These are phyloP conservation scores for Pachyramphus minor DNA, from an alignment of 2,113 vertebrate species.

Conservation along the genomic window DNA sequence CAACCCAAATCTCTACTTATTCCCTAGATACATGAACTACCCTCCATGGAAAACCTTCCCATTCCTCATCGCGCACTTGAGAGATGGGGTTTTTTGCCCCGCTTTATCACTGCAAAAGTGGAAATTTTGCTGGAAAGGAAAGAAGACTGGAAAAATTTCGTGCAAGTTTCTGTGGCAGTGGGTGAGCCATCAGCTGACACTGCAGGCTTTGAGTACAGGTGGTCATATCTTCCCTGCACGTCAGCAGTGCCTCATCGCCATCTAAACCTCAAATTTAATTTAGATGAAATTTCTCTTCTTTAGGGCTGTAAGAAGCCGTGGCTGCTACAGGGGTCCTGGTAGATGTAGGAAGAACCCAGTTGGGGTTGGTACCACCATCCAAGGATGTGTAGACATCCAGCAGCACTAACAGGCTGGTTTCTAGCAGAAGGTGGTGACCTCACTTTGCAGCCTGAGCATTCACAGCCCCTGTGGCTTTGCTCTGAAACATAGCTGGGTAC, in stretches of 20 bases:
- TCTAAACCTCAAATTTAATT: not conserved
- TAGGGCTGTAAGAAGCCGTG: not conserved
- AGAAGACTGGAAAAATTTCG: not conserved
- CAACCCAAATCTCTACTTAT: not conserved
- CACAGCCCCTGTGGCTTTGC: not conserved
- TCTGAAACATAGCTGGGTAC: not conserved
- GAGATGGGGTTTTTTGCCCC: fast-evolving
- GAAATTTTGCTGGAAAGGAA: not conserved
- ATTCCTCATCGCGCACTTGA: not conserved
- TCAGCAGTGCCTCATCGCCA: not conserved
- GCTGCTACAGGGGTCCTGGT: not conserved
- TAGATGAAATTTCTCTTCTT: not conserved
- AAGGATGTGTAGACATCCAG: not conserved
- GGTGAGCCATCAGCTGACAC: not conserved
- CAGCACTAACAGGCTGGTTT: not conserved
- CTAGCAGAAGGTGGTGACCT: not conserved
- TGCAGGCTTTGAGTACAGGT: not conserved
- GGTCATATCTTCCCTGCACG: not conserved
- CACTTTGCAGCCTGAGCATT: not conserved
- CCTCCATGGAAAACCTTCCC: not conserved
- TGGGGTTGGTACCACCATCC: fast-evolving
- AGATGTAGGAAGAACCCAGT: not conserved
- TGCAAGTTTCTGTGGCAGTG: not conserved
- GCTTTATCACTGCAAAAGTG: not conserved
- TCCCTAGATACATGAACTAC: not conserved